Conservation (phyloP, 2,113 vertebrate species). For the Sander lucioperca region DNA sequence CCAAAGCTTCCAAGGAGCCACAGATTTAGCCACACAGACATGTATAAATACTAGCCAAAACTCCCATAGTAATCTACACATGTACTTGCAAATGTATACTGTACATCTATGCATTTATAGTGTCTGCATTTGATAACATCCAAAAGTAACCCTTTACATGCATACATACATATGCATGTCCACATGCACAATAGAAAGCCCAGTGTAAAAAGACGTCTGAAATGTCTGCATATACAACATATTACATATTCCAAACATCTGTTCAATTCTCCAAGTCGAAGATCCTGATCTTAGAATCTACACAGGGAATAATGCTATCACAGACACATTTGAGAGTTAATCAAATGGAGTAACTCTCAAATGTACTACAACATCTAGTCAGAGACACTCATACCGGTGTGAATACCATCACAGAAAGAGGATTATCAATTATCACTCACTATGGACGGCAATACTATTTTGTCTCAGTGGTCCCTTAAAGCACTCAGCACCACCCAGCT, state of each 20-base stretch:
- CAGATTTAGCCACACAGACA: too few species aligned
- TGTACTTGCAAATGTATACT: too few species aligned
- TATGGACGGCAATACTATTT: neutral
- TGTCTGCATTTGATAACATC: too few species aligned
- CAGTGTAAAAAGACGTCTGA: neutral
- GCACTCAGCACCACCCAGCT: conserved; percentile 77
- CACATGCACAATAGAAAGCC: neutral
- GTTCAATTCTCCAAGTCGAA: conserved; percentile 86
- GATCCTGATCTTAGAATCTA: conserved; percentile 95
- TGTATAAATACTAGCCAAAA: too few species aligned
- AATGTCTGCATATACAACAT: neutral
- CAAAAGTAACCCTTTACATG: too few species aligned
- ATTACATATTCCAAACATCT: too few species aligned
- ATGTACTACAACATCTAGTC: neutral
- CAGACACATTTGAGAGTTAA: neutral
- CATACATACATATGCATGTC: neutral
- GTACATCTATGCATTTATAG: too few species aligned
- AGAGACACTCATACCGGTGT: neutral
- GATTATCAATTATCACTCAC: too few species aligned
- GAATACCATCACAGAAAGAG: neutral
- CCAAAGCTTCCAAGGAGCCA: too few species aligned
- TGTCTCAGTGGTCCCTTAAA: conserved; percentile 85
- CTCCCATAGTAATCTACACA: too few species aligned
- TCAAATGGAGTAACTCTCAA: neutral
- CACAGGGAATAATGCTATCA: neutral